Percentiles rank a stretch among this genome's conserved stretches.
These are phyloP conservation scores for Darevskia nairensis DNA, from an alignment of 2,797 vertebrate species.

Conservation along the genomic window DNA sequence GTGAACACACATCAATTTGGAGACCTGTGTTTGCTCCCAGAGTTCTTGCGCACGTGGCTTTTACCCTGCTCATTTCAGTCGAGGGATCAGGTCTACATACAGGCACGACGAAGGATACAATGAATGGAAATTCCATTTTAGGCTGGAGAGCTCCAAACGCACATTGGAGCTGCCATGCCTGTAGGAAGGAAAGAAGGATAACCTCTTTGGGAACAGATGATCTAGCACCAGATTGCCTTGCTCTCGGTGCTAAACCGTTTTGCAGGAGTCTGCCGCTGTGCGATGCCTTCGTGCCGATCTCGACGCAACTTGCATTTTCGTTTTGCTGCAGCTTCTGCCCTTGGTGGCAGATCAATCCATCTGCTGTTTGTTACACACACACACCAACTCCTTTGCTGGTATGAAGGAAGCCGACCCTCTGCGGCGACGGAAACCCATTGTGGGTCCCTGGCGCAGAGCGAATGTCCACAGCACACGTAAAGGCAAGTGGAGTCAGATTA, in stretches of 20 bases:
- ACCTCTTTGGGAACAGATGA: too few relatives aligned
- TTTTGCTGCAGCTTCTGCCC: neutral
- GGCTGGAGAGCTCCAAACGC: neutral
- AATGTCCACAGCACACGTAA: slow-evolving; percentile 6
- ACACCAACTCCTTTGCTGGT: neutral
- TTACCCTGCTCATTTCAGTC: neutral
- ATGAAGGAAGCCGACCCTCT: slow-evolving; percentile 9
- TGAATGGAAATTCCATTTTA: neutral
- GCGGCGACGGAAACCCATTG: neutral
- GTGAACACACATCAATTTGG: neutral
- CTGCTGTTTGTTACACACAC: neutral
- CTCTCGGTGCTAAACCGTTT: neutral
- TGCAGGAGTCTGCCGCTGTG: neutral
- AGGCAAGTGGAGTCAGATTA: slow-evolving; percentile 37
- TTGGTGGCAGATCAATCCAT: neutral
- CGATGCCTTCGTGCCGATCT: slow-evolving; percentile 1
- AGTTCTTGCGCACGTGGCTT: neutral
- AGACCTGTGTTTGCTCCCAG: neutral
- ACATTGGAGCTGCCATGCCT: neutral
- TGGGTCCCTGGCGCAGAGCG: neutral
- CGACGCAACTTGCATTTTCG: neutral
- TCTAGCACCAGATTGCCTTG: neutral
- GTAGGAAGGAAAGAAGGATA: neutral
- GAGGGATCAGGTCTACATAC: neutral
- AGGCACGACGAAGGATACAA: neutral